Evolutionary conservation across 2,888 invertebrate genomes (phyloP), one percentile per base, ranked within the genome.

Genomic region (Pimpla rufipes): DNA sequence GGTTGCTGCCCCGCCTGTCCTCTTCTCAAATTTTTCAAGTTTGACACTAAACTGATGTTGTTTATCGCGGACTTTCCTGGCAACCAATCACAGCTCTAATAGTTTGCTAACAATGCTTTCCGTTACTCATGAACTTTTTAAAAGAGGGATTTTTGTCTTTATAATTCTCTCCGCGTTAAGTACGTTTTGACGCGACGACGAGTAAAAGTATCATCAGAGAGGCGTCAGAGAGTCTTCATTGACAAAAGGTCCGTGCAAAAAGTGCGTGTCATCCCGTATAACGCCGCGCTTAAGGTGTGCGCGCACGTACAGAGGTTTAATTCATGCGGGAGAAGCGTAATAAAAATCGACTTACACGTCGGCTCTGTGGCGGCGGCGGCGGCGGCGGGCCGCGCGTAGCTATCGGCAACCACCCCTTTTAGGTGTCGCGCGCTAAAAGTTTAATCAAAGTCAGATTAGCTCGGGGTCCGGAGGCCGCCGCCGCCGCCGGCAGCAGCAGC

Each of bases 361-460:
- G 86, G 85, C 80, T 77, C 81, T 81, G 86, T 84, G 86, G 84
- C 85, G 83, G 62, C 79, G 74, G 29, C n/a, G n/a, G n/a, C n/a
- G n/a, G n/a, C n/a, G n/a, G 37, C 40, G 45, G 29, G 45, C 35
- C 57, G 21, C 79, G 59, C 71, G 78, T 76, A 77, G 70, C 47
- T 71, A 82, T 76, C 75, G 80, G 81, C 85, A 84, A 84, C 87
- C 83, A 75, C 86, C 89, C 91, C 91, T 88, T 90, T 91, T 90
- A 88, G 90, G 90, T 91, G 90, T 92, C 91, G 92, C 91, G 92
- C 91, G 83, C 86, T 92, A 91, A 92, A 92, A 92, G 90, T 92
- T 92, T 92, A 92, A 92, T 92, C 92, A 92, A 92, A 92, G 92
- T 92, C 92, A 92, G 92, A 92, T 92, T 92, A 92, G 92, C 91